These are phyloP conservation scores for Microctenopoma lineatum DNA, from an alignment of 2,797 vertebrate genomes.

Conservation along the genomic window DNA sequence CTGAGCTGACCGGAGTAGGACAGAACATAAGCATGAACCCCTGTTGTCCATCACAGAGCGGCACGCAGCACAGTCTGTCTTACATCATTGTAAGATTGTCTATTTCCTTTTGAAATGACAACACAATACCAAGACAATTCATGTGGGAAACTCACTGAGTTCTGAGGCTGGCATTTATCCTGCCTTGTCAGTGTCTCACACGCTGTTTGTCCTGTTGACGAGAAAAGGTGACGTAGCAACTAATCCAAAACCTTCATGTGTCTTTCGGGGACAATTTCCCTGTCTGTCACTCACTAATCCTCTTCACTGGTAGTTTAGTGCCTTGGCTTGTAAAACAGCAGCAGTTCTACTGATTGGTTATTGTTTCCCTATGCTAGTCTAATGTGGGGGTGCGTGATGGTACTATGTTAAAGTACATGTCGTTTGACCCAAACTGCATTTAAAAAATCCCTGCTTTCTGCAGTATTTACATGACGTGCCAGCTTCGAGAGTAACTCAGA, in stretches of 20 bases:
- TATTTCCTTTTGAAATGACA: background rate
- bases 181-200: constrained; percentile 32
- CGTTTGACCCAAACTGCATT: constrained; percentile 19
- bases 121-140: constrained; percentile 4
- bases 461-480: constrained; percentile 84
- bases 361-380: constrained; percentile 68
- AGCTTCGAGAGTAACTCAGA: constrained; percentile 82
- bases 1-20: constrained; percentile 10
- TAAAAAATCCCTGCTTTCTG: constrained; percentile 79
- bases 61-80: constrained; percentile 10
- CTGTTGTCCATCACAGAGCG: constrained; percentile 8
- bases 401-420: constrained; percentile 44
- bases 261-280: constrained; percentile 60
- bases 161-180: constrained; percentile 33
- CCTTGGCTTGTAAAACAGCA: constrained; percentile 75
- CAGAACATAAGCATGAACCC: constrained; percentile 33
- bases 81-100: constrained; percentile 19
- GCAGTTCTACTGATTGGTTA: constrained; percentile 54
- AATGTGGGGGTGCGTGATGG: constrained; percentile 33
- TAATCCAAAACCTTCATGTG: constrained; percentile 61
- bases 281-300: constrained; percentile 56
- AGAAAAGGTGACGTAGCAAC: constrained; percentile 56
- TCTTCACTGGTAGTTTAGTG: constrained; percentile 54
- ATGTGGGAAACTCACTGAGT: constrained; percentile 24
- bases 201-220: constrained; percentile 33